These are phyloP conservation scores for Drosophila teissieri DNA, from an alignment of 1,140 invertebrate species.

Conservation along the genomic window DNA sequence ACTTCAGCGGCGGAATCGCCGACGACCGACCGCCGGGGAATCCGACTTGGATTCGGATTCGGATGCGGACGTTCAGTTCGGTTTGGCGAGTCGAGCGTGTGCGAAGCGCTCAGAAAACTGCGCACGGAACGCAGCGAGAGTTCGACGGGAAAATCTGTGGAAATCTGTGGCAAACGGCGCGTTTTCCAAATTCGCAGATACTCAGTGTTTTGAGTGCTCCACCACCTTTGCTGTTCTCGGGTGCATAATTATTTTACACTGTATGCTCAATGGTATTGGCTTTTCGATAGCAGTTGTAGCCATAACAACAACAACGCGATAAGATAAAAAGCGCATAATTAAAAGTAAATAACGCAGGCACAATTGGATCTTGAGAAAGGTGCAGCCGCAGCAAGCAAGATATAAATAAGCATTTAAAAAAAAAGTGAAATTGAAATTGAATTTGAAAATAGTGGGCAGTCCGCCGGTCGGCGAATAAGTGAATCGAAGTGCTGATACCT, in stretches of 20 bases:
- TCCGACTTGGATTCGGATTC: conserved; percentile 22
- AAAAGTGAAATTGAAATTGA: conserved; percentile 34
- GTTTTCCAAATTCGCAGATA: conserved; percentile 29
- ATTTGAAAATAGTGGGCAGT: conserved; percentile 11
- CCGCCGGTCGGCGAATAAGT: conserved; percentile 10
- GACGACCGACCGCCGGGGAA: conserved; percentile 3
- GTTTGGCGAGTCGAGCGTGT: conserved; percentile 65
- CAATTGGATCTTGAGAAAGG: conserved; percentile 36
- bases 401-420: conserved; percentile 26
- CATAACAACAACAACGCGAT: conserved; percentile 39
- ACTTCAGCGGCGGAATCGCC: conserved; percentile 2
- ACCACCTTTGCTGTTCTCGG: conserved; percentile 28
- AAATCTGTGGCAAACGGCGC: conserved; percentile 20
- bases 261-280: conserved; percentile 28
- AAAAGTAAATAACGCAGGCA: conserved; percentile 39
- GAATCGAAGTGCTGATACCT: conserved; percentile 37
- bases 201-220: conserved; percentile 27
- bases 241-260: conserved; percentile 24
- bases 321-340: conserved; percentile 62
- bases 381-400: conserved; percentile 28
- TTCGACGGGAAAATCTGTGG: conserved; percentile 3
- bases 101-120: conserved; percentile 50
- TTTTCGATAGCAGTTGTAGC: conserved; percentile 14
- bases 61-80: conserved; percentile 62
- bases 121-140: conserved; percentile 34